Conservation (phyloP, 2,113 vertebrate species). For the Tenrec ecaudatus region DNA sequence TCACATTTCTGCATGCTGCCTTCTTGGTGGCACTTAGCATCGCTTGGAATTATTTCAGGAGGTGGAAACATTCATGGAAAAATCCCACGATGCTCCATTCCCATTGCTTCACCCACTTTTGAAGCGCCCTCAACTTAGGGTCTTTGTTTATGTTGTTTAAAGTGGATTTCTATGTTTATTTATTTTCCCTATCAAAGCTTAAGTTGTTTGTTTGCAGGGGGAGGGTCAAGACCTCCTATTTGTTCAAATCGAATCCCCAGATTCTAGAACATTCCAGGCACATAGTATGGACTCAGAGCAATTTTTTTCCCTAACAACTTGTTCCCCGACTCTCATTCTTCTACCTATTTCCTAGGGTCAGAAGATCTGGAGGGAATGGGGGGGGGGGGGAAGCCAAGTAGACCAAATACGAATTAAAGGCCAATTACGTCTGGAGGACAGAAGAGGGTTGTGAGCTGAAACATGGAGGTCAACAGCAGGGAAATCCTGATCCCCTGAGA, state of each 20-base stretch:
- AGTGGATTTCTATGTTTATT: not conserved
- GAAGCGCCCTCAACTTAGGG: not conserved
- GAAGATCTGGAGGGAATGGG: not conserved
- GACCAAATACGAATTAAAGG: not conserved
- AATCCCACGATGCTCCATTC: no score
- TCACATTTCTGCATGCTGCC: not conserved
- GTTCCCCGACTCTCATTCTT: not conserved
- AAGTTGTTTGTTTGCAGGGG: not conserved
- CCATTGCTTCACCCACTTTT: no score
- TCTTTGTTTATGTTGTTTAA: not conserved
- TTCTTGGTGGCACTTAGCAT: not conserved
- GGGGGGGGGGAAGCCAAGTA: not conserved
- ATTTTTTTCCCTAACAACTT: not conserved
- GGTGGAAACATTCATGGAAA: no score
- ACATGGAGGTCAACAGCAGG: constrained; percentile 46
- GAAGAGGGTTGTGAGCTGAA: constrained; percentile 60
- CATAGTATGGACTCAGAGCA: not conserved
- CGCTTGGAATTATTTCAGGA: not conserved
- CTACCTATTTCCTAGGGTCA: not conserved
- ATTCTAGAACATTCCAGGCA: not conserved
- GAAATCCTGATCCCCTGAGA: constrained; percentile 70
- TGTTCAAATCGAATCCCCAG: not conserved
- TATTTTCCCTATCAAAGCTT: not conserved
- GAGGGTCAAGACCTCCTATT: not conserved
- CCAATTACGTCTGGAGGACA: constrained; percentile 28